Base-by-base conservation (phyloP, 1,140 invertebrate genomes). In the Globodera rostochiensis region DNA sequence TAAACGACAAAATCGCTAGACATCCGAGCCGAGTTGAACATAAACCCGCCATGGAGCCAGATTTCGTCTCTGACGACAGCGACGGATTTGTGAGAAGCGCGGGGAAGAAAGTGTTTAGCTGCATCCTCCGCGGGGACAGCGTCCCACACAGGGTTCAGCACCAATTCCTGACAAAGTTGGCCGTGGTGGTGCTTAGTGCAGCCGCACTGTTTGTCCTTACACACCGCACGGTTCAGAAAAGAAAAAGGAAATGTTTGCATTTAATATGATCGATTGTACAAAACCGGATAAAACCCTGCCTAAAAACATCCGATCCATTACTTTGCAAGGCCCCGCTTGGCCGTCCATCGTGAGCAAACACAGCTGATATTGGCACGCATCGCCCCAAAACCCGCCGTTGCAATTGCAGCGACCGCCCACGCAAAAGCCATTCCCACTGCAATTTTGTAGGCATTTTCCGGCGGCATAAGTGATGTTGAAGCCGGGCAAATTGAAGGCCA, bases 401-500 rank as follows among this genome's bases (percentile, higher is more conserved):
- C 57, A 84, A 46, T 80, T 60, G 73, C 82, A 84, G 11, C 45
- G n/a, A 45, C 83, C 64, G 36, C 64, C 19, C 9, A 5, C 53
- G 77, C 73, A 66, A 67, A 19, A 15, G 36, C 88, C 88, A 67
- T 89, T 80, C 50, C 76, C 78, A 74, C 80, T 84, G 80, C 88
- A 89, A 78, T 89, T 86, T 47, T 84, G 82, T 11, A 86, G 66
- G 73, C 87, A 88, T 71, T 75, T 79, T 67, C 80, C 80, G 71
- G 80, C 83, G 66, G 78, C 75, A 84, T 90, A 90, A 80, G 79
- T 84, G 36, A 89, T 80, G 73, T 88, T 87, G 77, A 89, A 89
- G 73, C 88, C 88, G 75, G 85, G 81, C 50, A 87, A 77, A 81
- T 88, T 89, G 70, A 84, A 86, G 46, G 89, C 89, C 45, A 88